phyloP scores from a whole-genome alignment of 2,888 invertebrate genomes.

The Dimorphilus gyrociliatus region DNA sequence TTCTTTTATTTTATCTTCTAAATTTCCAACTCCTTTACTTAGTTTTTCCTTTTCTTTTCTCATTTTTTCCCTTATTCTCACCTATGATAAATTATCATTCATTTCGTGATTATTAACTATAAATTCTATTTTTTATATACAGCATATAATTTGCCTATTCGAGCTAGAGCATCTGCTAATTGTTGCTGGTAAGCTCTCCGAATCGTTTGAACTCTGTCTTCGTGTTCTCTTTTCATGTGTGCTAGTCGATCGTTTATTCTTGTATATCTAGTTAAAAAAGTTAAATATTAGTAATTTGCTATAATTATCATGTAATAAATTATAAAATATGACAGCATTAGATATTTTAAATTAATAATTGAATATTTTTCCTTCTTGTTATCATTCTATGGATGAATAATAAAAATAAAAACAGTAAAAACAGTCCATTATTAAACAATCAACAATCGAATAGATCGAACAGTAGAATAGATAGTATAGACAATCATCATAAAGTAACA shows the following conservation, averaged over 20 bases:
- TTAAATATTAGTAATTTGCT: too few relatives aligned
- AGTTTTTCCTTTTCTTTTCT: conserved; percentile 18
- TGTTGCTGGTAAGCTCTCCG: conserved; percentile 30
- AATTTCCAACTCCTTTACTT: conserved; percentile 15
- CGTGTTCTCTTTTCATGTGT: conserved; percentile 29
- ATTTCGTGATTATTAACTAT: too few relatives aligned
- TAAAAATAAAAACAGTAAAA: too few relatives aligned
- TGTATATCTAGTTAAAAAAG: conserved; percentile 20
- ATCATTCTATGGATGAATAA: too few relatives aligned
- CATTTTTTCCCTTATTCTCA: conserved; percentile 16
- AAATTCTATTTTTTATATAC: too few relatives aligned
- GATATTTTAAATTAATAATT: conserved; percentile 1
- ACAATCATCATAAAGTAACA: too few relatives aligned
- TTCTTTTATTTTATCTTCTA: conserved; percentile 19
- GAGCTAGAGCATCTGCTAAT: conserved; percentile 27
- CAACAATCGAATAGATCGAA: too few relatives aligned
- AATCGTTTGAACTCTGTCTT: conserved; percentile 26
- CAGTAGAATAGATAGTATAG: too few relatives aligned
- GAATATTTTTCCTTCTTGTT: too few relatives aligned
- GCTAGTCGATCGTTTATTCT: conserved; percentile 30
- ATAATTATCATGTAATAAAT: neutral
- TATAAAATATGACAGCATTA: neutral
- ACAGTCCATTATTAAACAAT: too few relatives aligned
- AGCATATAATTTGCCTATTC: conserved; percentile 12
- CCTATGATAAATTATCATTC: too few relatives aligned